Evolutionary conservation across 2,797 vertebrate species (phyloP).

Genomic region (Meda fulgida): DNA sequence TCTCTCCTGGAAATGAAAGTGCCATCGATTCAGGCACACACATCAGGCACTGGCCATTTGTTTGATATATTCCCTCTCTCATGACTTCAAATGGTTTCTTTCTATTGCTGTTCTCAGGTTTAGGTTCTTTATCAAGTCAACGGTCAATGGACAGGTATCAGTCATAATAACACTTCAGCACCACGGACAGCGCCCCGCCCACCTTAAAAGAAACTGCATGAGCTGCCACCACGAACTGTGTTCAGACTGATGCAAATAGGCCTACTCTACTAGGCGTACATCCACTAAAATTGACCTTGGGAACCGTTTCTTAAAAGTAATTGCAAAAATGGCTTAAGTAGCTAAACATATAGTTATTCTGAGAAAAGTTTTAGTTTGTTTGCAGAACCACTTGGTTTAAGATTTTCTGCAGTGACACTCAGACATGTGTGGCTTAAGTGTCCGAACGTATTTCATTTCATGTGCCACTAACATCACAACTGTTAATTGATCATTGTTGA

Average conservation of each 20-base stretch:
- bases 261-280: no score
- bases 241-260: neutral
- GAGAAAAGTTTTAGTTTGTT: neutral
- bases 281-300: no score
- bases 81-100: neutral
- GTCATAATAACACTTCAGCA: conserved; percentile 10
- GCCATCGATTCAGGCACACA: neutral
- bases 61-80: neutral
- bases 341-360: neutral
- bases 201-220: neutral
- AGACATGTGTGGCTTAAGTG: neutral
- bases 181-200: conserved; percentile 24
- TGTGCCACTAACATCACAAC: neutral
- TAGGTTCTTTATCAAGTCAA: neutral
- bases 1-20: neutral
- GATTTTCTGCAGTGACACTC: neutral
- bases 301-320: neutral
- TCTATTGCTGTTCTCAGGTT: neutral
- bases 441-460: neutral
- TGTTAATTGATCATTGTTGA: no score
- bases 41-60: neutral
- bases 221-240: neutral
- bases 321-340: neutral
- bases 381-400: neutral
- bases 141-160: neutral